Conservation (phyloP, 1,140 invertebrate species). For the Samia ricini region DNA sequence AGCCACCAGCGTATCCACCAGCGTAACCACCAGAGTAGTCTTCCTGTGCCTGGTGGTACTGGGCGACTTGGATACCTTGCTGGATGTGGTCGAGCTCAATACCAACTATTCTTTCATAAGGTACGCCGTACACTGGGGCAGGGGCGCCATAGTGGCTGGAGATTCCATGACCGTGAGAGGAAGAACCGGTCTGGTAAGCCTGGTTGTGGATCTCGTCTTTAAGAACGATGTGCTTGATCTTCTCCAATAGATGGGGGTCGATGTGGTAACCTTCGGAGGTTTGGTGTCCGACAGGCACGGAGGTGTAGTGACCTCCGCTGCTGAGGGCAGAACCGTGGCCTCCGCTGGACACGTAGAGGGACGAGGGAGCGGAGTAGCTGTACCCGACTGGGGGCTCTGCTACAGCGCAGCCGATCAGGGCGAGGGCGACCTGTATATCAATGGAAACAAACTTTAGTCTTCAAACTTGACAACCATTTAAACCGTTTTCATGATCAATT, state of each 20-base stretch:
- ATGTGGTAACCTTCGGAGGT: constrained; percentile 88
- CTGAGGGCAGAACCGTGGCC: constrained; percentile 50
- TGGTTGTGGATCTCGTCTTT: constrained; percentile 85
- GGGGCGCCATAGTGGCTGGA: constrained; percentile 79
- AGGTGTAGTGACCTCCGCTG: constrained; percentile 84
- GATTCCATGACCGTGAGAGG: constrained; percentile 65
- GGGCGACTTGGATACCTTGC: constrained; percentile 82
- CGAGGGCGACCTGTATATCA: constrained; percentile 63
- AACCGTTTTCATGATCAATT: too few species aligned
- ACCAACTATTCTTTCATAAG: constrained; percentile 79
- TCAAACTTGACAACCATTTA: neutral
- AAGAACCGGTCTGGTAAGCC: constrained; percentile 59
- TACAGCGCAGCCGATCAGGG: constrained; percentile 67
- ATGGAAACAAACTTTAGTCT: neutral
- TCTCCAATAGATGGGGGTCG: constrained; percentile 86
- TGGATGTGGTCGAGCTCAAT: constrained; percentile 82
- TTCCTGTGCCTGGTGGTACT: constrained; percentile 79
- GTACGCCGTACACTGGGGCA: constrained; percentile 78
- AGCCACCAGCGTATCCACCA: constrained; percentile 53
- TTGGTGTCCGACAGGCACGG: constrained; percentile 85
- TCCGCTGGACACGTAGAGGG: constrained; percentile 37
- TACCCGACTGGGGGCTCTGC: constrained; percentile 74
- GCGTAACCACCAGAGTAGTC: constrained; percentile 60
- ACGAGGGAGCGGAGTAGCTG: constrained; percentile 65
- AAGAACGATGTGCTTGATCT: constrained; percentile 88